Percentiles rank a stretch among this genome's conserved stretches.
Evolutionary conservation across 2,888 invertebrate genomes (phyloP).

Genomic region (Folsomia manolachei): DNA sequence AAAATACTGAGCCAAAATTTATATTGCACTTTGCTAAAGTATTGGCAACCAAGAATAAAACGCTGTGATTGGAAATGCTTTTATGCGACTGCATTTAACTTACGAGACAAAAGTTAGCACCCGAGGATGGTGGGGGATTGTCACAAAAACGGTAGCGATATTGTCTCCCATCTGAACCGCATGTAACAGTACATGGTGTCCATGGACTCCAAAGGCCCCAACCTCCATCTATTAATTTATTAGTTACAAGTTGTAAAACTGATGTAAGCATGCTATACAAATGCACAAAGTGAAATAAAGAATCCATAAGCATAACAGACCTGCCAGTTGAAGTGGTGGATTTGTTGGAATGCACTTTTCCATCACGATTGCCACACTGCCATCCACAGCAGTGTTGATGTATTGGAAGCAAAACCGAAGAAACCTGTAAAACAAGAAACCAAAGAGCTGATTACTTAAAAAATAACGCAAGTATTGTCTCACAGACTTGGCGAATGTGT

Average conservation of each 20-base stretch:
- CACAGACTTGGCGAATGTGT: neutral
- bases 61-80: neutral
- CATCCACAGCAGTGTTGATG: slow-evolving; percentile 49
- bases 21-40: neutral
- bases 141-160: slow-evolving; percentile 50
- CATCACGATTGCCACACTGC: slow-evolving; percentile 48
- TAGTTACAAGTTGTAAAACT: too few relatives aligned
- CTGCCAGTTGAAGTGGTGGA: slow-evolving; percentile 40
- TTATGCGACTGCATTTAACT: neutral
- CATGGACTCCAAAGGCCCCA: slow-evolving; percentile 48
- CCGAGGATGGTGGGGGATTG: slow-evolving; percentile 45
- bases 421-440: slow-evolving; percentile 37
- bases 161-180: slow-evolving; percentile 43
- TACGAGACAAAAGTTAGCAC: slow-evolving; percentile 49
- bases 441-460: neutral
- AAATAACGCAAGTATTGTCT: neutral
- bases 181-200: slow-evolving; percentile 46
- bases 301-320: slow-evolving; percentile 22
- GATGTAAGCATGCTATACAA: too few relatives aligned
- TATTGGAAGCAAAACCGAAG: slow-evolving; percentile 50
- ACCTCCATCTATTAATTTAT: slow-evolving; percentile 38
- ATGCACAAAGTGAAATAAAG: too few relatives aligned
- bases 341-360: slow-evolving; percentile 49
- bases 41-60: neutral
- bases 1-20: neutral